These are phyloP conservation scores for Drosophila mayri DNA, from an alignment of 1,140 invertebrate genomes.

Conservation along the genomic window DNA sequence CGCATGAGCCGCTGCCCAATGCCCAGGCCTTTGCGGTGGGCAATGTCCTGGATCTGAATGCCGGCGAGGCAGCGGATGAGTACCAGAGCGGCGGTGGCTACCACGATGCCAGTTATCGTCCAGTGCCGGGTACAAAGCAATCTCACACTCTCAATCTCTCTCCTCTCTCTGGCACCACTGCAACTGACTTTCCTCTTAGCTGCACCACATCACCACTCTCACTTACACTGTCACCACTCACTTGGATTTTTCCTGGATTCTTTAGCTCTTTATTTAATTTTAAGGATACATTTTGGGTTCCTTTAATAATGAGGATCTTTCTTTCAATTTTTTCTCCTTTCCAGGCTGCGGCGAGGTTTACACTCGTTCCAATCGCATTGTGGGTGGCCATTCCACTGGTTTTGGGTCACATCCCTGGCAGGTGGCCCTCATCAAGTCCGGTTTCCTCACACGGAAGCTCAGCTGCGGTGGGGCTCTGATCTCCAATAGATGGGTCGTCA, in stretches of 20 bases:
- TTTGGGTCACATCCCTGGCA: conserved; percentile 98
- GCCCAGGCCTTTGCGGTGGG: conserved; percentile 79
- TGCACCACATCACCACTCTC: conserved; percentile 31
- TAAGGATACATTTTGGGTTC: not conserved
- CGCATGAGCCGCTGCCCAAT: conserved; percentile 58
- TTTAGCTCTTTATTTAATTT: conserved; percentile 10
- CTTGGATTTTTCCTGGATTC: conserved; percentile 16
- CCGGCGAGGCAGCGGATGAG: conserved; percentile 76
- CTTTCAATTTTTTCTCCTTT: not conserved
- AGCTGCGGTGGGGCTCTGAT: conserved; percentile 96
- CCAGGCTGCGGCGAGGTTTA: conserved; percentile 95
- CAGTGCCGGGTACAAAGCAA: conserved; percentile 79
- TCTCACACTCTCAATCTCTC: conserved; percentile 42
- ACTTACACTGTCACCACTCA: conserved; percentile 26
- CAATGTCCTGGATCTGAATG: conserved; percentile 79
- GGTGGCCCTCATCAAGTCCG: conserved; percentile 96
- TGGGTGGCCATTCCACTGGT: conserved; percentile 95
- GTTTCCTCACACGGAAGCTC: conserved; percentile 94
- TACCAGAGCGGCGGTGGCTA: conserved; percentile 59
- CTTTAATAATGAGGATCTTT: not conserved
- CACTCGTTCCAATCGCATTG: conserved; percentile 94
- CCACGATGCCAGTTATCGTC: conserved; percentile 75
- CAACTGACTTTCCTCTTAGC: conserved; percentile 34
- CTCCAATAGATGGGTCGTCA: conserved; percentile 95
- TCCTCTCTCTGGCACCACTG: conserved; percentile 23